These are phyloP conservation scores for Rana temporaria DNA, from an alignment of 2,113 vertebrate genomes.

Conservation along the genomic window DNA sequence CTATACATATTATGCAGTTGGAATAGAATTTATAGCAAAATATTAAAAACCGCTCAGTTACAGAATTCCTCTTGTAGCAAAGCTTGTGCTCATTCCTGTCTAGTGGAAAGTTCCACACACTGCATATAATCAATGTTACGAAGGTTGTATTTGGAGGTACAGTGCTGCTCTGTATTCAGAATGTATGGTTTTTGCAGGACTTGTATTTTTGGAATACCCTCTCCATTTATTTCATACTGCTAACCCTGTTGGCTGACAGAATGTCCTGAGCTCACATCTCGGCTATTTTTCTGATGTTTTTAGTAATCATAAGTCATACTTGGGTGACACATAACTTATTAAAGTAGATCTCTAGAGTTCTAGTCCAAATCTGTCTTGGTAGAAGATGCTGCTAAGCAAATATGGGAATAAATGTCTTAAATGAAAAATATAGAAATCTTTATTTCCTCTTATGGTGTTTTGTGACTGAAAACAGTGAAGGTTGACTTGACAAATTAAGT, in stretches of 20 bases:
- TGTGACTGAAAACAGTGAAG: too few relatives aligned
- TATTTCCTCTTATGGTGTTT: too few relatives aligned
- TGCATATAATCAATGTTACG: constrained; percentile 4
- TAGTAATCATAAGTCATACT: too few relatives aligned
- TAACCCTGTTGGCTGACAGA: constrained; percentile 9
- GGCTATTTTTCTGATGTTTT: too few relatives aligned
- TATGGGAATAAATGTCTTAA: too few relatives aligned
- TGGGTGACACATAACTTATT: too few relatives aligned
- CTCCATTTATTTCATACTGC: background rate
- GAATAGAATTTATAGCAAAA: background rate
- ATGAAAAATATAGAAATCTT: too few relatives aligned
- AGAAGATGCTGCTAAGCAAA: too few relatives aligned
- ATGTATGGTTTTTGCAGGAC: background rate
- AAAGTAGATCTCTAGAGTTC: too few relatives aligned
- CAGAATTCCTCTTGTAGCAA: background rate
- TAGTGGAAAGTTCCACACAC: constrained; percentile 1
- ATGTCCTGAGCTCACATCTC: background rate
- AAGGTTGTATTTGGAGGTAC: background rate
- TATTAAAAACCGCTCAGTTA: background rate
- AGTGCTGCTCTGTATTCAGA: constrained; percentile 17
- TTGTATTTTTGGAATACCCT: constrained; percentile 29
- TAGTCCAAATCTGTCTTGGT: too few relatives aligned
- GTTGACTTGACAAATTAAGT: too few relatives aligned
- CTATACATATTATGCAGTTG: background rate
- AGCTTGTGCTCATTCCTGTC: background rate